phyloP scores from a whole-genome alignment of 92 coral and sea anemone genomes.

The Galaxea fascicularis region DNA sequence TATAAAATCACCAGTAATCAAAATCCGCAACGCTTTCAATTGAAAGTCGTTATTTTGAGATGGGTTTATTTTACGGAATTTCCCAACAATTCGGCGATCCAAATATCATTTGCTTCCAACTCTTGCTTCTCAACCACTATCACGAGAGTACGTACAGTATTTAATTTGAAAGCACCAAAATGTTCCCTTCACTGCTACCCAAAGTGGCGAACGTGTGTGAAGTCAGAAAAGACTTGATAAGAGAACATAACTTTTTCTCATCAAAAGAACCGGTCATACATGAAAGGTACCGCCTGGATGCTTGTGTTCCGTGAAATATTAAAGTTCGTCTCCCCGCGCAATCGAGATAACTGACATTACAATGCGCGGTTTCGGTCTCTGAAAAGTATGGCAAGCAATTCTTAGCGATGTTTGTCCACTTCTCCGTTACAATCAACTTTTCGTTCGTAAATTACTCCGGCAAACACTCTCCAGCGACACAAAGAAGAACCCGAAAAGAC shows the following conservation, averaged over 20 bases:
- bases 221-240: constrained; percentile 33
- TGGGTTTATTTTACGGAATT: constrained; percentile 47
- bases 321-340: constrained; percentile 64
- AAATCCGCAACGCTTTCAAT: constrained; percentile 59
- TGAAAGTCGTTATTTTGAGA: constrained; percentile 61
- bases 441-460: constrained; percentile 70
- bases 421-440: constrained; percentile 74
- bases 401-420: constrained; percentile 57
- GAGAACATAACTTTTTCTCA: constrained; percentile 86
- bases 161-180: neutral
- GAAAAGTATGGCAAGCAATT: constrained; percentile 55
- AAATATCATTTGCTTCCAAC: constrained; percentile 6
- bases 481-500: constrained; percentile 72
- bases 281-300: constrained; percentile 83
- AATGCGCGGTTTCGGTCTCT: constrained; percentile 59
- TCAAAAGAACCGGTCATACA: constrained; percentile 80
- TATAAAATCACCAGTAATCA: neutral
- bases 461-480: constrained; percentile 65
- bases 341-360: constrained; percentile 69
- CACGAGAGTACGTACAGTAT: neutral
- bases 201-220: constrained; percentile 12
- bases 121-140: neutral
- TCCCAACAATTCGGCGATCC: neutral
- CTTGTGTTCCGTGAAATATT: constrained; percentile 75
- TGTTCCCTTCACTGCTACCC: neutral